phyloP scores from a whole-genome alignment of 1,140 invertebrate genomes.

The Drosophila pallidifrons region DNA sequence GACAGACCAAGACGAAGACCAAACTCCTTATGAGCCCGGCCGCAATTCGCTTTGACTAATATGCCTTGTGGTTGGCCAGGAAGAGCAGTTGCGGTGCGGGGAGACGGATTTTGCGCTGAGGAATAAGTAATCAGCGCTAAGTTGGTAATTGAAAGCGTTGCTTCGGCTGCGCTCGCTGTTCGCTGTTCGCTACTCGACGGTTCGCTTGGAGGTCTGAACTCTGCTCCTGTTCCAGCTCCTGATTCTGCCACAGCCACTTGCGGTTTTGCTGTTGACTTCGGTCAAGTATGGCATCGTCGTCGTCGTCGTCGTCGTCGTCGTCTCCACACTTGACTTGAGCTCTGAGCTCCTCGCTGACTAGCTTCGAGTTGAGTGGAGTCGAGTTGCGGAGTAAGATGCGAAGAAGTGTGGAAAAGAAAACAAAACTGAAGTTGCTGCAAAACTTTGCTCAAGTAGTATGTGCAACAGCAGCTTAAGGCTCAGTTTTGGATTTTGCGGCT shows the following conservation, averaged over 20 bases:
- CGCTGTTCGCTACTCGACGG: conserved; percentile 19
- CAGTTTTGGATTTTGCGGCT: conserved; percentile 26
- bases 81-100: no score
- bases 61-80: conserved; percentile 64
- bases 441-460: conserved; percentile 35
- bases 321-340: conserved; percentile 54
- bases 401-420: conserved; percentile 43
- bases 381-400: conserved; percentile 8
- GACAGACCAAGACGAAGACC: conserved; percentile 35
- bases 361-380: conserved; percentile 9
- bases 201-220: conserved; percentile 1
- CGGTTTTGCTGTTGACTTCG: conserved; percentile 48
- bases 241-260: conserved; percentile 27
- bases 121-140: conserved; percentile 82
- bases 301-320: conserved; percentile 18
- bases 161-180: conserved; percentile 24
- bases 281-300: conserved; percentile 54
- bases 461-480: conserved; percentile 33
- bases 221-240: conserved; percentile 2
- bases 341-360: conserved; percentile 31
- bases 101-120: conserved; percentile 55
- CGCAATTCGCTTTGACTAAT: conserved; percentile 72
- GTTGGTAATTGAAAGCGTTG: conserved; percentile 79
- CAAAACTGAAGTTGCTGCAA: conserved; percentile 49
- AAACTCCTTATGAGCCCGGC: conserved; percentile 62